These are phyloP conservation scores for Aspidapion aeneum DNA, from an alignment of 2,888 invertebrate genomes.

Conservation along the genomic window DNA sequence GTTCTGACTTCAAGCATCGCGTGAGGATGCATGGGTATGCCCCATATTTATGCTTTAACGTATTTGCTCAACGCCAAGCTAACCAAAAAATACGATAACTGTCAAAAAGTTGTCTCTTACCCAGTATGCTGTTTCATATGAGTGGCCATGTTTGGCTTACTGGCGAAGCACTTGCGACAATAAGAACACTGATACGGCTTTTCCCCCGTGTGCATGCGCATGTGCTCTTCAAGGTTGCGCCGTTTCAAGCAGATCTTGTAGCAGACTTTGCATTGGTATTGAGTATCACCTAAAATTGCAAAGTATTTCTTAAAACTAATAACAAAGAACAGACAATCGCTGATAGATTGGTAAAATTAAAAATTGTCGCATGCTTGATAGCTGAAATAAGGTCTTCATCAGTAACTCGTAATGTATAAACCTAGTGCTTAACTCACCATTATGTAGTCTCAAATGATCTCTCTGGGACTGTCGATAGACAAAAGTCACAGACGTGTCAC, in stretches of 20 bases:
- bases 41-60: no score
- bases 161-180: constrained; percentile 39
- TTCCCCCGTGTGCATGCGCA: constrained; percentile 42
- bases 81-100: no score
- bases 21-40: no score
- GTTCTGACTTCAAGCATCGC: no score
- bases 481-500: not conserved
- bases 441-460: not conserved
- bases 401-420: no score
- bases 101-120: constrained; percentile 19
- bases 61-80: no score
- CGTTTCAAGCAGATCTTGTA: not conserved
- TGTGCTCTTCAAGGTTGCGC: constrained; percentile 26
- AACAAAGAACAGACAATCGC: no score
- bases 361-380: no score
- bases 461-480: not conserved
- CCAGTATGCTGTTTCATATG: constrained; percentile 24
- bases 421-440: no score
- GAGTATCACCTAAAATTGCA: not conserved
- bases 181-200: constrained; percentile 38
- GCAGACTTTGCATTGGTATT: not conserved
- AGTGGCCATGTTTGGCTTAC: constrained; percentile 22
- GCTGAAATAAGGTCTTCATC: no score
- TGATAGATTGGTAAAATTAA: no score
- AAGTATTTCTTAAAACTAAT: no score